phyloP scores from a whole-genome alignment of 2,797 vertebrate genomes.

The Tenualosa ilisha region DNA sequence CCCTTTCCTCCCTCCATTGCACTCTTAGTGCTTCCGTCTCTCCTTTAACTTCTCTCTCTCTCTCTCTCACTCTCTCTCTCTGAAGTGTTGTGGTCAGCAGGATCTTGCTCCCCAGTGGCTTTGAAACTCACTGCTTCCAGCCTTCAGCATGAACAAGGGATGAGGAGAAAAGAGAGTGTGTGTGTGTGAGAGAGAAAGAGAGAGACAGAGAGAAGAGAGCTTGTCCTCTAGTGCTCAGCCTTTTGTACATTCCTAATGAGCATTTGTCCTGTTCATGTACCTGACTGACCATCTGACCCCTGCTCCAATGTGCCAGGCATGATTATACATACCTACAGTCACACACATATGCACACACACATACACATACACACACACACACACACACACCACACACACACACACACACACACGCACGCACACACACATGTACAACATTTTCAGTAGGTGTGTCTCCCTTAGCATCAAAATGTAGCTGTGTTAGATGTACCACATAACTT shows the following conservation, averaged over 20 bases:
- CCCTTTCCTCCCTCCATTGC: not conserved
- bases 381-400: not conserved
- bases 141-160: not conserved
- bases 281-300: not conserved
- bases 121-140: constrained; percentile 6
- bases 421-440: not conserved
- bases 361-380: not conserved
- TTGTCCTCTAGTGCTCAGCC: not conserved
- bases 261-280: not conserved
- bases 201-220: not conserved
- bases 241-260: not conserved
- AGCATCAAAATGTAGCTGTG: not conserved
- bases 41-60: not conserved
- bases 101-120: constrained; percentile 13
- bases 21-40: not conserved
- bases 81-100: constrained; percentile 1
- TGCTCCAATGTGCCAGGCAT: not conserved
- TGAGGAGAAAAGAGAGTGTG: not conserved
- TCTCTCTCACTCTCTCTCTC: not conserved
- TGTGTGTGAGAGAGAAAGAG: not conserved
- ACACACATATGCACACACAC: not conserved
- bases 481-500: not conserved
- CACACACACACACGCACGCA: not conserved
- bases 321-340: not conserved
- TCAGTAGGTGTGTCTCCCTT: not conserved